These are phyloP conservation scores for Mormyrus iriodes DNA, from an alignment of 2,113 vertebrate genomes.

Conservation along the genomic window DNA sequence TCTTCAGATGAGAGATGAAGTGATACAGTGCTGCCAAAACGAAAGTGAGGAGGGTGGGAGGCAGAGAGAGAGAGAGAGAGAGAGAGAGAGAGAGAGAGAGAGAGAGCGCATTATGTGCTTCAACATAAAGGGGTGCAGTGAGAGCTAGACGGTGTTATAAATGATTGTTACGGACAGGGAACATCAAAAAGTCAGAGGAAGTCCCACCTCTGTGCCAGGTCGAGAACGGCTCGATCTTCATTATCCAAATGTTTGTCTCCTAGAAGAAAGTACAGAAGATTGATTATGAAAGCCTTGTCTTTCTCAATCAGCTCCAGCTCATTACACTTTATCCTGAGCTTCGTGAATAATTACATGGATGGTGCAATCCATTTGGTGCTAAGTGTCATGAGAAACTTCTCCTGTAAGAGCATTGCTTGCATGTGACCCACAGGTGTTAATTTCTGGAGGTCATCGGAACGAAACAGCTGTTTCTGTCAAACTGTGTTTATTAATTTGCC, in stretches of 20 bases:
- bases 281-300: constrained; percentile 32
- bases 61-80: background rate
- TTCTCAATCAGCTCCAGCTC: constrained; percentile 15
- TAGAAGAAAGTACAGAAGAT: constrained; percentile 50
- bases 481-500: background rate
- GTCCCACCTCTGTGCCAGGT: constrained; percentile 68
- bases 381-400: background rate
- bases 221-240: constrained; percentile 55
- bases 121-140: background rate
- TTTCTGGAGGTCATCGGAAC: background rate
- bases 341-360: background rate
- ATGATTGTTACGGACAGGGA: background rate
- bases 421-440: background rate
- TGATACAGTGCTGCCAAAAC: background rate
- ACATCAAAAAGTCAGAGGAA: background rate
- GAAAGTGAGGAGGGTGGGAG: background rate
- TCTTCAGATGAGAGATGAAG: background rate
- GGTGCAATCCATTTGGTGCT: background rate
- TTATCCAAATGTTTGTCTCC: constrained; percentile 58
- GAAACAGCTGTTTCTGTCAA: background rate
- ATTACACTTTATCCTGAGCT: constrained; percentile 9
- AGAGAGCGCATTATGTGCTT: background rate
- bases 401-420: background rate
- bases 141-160: background rate
- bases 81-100: background rate